Conservation (phyloP, 2,888 invertebrate genomes). For the Cistogaster globosa region DNA sequence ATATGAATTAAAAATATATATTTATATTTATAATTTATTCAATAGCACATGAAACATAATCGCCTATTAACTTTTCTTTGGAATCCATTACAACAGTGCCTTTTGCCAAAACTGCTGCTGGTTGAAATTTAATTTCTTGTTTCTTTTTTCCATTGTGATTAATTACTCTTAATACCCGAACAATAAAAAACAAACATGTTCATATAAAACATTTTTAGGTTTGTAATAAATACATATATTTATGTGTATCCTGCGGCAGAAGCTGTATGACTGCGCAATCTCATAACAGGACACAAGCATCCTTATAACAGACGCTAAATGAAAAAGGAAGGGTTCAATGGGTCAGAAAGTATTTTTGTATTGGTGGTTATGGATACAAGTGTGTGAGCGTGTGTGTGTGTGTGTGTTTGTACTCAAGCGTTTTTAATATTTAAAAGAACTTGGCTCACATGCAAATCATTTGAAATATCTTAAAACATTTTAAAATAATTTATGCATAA, state of each 20-base stretch:
- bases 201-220: neutral
- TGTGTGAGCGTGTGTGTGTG: neutral
- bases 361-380: neutral
- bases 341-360: constrained; percentile 45
- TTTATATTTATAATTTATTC: neutral
- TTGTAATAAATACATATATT: neutral
- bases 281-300: constrained; percentile 60
- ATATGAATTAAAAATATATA: neutral
- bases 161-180: constrained; percentile 62
- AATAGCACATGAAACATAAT: no score
- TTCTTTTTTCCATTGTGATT: constrained; percentile 52
- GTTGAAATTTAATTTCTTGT: constrained; percentile 32
- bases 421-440: constrained; percentile 8
- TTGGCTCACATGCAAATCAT: constrained; percentile 58
- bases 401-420: neutral
- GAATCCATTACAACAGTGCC: neutral
- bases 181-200: constrained; percentile 27
- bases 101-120: neutral
- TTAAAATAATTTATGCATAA: constrained; percentile 79
- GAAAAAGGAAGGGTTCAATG: constrained; percentile 64
- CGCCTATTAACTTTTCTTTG: neutral
- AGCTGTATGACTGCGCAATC: constrained; percentile 64
- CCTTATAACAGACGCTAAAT: constrained; percentile 31
- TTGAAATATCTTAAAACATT: constrained; percentile 38
- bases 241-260: constrained; percentile 24